Percentiles rank a stretch among this genome's conserved stretches.
These are phyloP conservation scores for Thalassaphorura encarpata DNA, from an alignment of 1,140 invertebrate genomes.

Conservation along the genomic window DNA sequence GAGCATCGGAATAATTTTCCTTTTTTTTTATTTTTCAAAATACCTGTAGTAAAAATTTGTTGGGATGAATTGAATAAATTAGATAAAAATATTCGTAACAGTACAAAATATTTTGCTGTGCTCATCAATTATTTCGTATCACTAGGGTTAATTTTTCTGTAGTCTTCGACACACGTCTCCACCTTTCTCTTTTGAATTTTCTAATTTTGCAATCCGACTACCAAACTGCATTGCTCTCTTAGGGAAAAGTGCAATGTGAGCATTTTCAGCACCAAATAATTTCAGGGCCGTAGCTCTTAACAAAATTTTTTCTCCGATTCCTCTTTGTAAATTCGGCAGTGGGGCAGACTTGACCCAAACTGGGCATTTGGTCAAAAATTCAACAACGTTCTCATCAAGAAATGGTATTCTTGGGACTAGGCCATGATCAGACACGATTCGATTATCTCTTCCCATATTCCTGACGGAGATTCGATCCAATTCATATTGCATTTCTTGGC, in stretches of 20 bases:
- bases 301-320: conserved; percentile 83
- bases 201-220: conserved; percentile 79
- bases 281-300: conserved; percentile 65
- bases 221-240: conserved; percentile 97
- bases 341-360: conserved; percentile 27
- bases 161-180: conserved; percentile 51
- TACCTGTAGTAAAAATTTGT: too few relatives aligned
- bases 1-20: too few relatives aligned
- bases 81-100: too few relatives aligned
- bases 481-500: conserved; percentile 60
- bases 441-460: conserved; percentile 90
- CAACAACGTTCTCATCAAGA: conserved; percentile 46
- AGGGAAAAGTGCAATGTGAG: conserved; percentile 50
- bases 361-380: conserved; percentile 35
- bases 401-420: conserved; percentile 78
- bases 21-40: too few relatives aligned
- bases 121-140: too few relatives aligned
- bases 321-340: neutral
- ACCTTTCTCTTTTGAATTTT: conserved; percentile 73
- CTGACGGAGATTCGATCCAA: conserved; percentile 74
- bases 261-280: conserved; percentile 52
- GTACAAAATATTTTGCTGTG: too few relatives aligned
- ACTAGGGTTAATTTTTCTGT: too few relatives aligned
- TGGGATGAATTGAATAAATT: too few relatives aligned
- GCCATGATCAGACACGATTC: conserved; percentile 67